phyloP scores from a whole-genome alignment of 2,113 vertebrate species.

The Struthio camelus region DNA sequence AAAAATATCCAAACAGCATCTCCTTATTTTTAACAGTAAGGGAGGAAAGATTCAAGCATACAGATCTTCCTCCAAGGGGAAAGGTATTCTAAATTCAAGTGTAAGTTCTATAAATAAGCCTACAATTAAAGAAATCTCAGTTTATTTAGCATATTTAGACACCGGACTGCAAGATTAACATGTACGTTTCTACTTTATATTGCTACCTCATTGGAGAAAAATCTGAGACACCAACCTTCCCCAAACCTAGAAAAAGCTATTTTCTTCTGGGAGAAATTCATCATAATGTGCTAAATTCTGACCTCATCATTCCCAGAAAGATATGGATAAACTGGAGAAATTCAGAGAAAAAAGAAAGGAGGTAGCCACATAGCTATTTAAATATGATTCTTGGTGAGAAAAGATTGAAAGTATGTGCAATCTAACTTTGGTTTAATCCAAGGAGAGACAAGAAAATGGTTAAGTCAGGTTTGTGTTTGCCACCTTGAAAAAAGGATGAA shows the following conservation, averaged over 20 bases:
- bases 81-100: neutral
- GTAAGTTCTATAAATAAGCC: neutral
- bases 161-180: neutral
- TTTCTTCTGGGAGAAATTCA: neutral
- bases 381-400: neutral
- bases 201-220: neutral
- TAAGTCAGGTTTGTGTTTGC: neutral
- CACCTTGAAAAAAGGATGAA: neutral
- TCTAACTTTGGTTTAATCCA: neutral
- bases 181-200: neutral
- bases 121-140: neutral
- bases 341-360: neutral
- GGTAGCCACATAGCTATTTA: neutral
- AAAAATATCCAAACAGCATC: neutral
- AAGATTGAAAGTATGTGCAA: neutral
- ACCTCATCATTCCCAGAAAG: neutral
- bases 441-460: neutral
- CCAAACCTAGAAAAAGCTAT: neutral
- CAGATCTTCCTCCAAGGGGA: neutral
- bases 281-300: neutral
- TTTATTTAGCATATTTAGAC: neutral
- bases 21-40: neutral
- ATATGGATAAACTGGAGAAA: neutral
- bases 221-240: neutral
- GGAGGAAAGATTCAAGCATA: neutral